phyloP scores from a whole-genome alignment of 1,140 invertebrate genomes.

The Vanessa tameamea region DNA sequence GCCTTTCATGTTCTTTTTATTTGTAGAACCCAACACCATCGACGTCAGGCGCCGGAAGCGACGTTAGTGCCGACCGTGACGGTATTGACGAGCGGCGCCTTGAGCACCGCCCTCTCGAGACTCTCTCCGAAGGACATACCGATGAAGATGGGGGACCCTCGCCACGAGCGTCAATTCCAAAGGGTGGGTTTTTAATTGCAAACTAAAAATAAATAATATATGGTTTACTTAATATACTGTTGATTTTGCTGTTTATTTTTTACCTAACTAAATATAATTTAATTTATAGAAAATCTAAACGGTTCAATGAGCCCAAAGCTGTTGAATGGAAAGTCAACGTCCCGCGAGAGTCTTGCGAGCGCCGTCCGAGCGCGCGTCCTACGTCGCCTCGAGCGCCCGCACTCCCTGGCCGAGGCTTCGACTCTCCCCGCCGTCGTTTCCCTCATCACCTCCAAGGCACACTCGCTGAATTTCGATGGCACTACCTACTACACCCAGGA shows the following conservation, averaged over 20 bases:
- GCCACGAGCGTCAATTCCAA: conserved; percentile 56
- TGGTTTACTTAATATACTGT: too few relatives aligned
- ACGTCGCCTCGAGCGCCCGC: conserved; percentile 51
- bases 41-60: conserved; percentile 34
- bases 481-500: conserved; percentile 21
- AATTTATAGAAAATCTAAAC: conserved; percentile 47
- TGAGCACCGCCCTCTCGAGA: conserved; percentile 58
- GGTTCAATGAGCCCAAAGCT: conserved; percentile 47
- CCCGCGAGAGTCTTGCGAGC: conserved; percentile 54
- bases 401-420: conserved; percentile 51
- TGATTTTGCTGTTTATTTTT: too few relatives aligned
- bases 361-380: conserved; percentile 55
- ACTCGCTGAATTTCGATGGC: conserved; percentile 51
- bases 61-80: conserved; percentile 25
- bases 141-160: conserved; percentile 65
- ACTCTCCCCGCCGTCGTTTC: conserved; percentile 46
- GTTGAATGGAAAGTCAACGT: conserved; percentile 39
- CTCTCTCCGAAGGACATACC: conserved; percentile 64
- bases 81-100: conserved; percentile 30
- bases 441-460: conserved; percentile 49
- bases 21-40: conserved; percentile 59
- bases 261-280: neutral
- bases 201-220: too few relatives aligned
- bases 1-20: neutral
- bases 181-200: conserved; percentile 40